phyloP scores from a whole-genome alignment of 2,888 invertebrate genomes.

The Ernsta delagoae region DNA sequence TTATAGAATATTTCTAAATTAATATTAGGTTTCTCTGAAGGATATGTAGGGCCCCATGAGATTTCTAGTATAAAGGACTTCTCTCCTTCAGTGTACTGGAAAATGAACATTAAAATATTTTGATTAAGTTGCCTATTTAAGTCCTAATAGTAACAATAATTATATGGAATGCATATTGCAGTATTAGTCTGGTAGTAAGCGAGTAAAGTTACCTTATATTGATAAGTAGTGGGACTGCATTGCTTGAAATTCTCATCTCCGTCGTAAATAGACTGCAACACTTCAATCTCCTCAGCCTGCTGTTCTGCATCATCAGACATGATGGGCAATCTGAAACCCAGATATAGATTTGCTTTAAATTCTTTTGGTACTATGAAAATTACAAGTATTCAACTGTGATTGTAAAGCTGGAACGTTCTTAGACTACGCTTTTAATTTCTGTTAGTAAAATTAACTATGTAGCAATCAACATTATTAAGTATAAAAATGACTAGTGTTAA shows the following conservation, averaged over 20 bases:
- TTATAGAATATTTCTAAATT: slow-evolving; percentile 97
- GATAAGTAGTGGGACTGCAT: slow-evolving; percentile 90
- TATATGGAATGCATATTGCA: too few relatives aligned
- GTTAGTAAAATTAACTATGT: too few relatives aligned
- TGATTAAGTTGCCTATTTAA: too few relatives aligned
- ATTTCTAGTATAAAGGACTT: slow-evolving; percentile 94
- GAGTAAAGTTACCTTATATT: slow-evolving; percentile 92
- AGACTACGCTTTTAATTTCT: too few relatives aligned
- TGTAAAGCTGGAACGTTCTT: too few relatives aligned
- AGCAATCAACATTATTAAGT: too few relatives aligned
- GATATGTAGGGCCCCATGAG: slow-evolving; percentile 95
- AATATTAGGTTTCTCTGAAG: slow-evolving; percentile 91
- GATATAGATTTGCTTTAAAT: neutral
- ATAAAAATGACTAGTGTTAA: too few relatives aligned
- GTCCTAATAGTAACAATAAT: too few relatives aligned
- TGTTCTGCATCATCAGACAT: slow-evolving; percentile 86
- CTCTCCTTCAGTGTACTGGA: slow-evolving; percentile 93
- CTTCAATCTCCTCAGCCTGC: slow-evolving; percentile 95
- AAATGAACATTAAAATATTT: slow-evolving; percentile 41
- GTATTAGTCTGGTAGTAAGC: too few relatives aligned
- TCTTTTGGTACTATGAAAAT: neutral
- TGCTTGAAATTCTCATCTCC: slow-evolving; percentile 95
- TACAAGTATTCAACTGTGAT: too few relatives aligned
- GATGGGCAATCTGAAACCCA: slow-evolving; percentile 21
- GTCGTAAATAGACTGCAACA: slow-evolving; percentile 96